Conservation (phyloP, 2,888 invertebrate genomes). For the Drosophila planitibia region DNA sequence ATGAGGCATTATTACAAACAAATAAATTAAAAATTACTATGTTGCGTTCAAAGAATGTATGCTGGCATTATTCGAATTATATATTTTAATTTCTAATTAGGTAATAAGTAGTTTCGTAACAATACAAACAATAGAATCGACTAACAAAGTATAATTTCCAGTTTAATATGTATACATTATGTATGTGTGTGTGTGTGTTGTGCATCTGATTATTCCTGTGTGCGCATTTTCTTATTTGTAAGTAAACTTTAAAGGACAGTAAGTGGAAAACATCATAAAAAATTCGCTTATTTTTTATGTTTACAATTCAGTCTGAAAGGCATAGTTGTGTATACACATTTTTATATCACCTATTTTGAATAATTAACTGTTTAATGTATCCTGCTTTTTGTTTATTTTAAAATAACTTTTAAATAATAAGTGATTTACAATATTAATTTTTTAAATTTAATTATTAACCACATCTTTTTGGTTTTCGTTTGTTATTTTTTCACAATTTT, state of each 20-base stretch:
- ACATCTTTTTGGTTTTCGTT: constrained; percentile 50
- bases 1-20: constrained; percentile 19
- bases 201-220: constrained; percentile 62
- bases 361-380: constrained; percentile 72
- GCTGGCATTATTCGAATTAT: constrained; percentile 40
- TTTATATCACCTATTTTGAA: constrained; percentile 79
- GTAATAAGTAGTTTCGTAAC: constrained; percentile 66
- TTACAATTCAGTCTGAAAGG: constrained; percentile 81
- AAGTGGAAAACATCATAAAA: constrained; percentile 78
- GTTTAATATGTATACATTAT: constrained; percentile 46
- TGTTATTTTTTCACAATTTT: constrained; percentile 43
- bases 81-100: constrained; percentile 57
- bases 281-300: constrained; percentile 74
- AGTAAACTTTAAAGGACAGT: constrained; percentile 72
- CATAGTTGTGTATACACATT: constrained; percentile 80
- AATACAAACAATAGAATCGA: constrained; percentile 68
- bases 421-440: constrained; percentile 64
- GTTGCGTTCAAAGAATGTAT: constrained; percentile 43
- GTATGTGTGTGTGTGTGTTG: constrained; percentile 48
- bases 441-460: constrained; percentile 65
- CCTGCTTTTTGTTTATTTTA: constrained; percentile 59
- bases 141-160: constrained; percentile 49
- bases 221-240: constrained; percentile 68
- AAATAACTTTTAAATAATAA: constrained; percentile 59
- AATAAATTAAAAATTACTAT: constrained; percentile 42